Evolutionary conservation across 2,888 invertebrate species (phyloP), one percentile per base, ranked within the genome.

Genomic region (Pharmacophagus antenor): DNA sequence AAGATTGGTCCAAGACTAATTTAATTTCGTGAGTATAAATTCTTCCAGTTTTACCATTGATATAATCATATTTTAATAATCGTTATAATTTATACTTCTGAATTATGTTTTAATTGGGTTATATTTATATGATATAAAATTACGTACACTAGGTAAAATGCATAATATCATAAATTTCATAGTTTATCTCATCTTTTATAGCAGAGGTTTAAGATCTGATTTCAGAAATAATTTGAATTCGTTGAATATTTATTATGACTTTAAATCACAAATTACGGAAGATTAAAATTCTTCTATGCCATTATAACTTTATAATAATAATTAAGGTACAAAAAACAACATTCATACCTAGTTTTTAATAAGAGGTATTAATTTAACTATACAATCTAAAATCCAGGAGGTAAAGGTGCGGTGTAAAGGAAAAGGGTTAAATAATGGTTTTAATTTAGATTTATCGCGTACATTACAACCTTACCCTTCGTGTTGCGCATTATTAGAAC

Each of bases 361-460:
- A 65, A 65, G 58, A 64, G 68, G 65, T 44, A 52, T 62, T 59
- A 63, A 61, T 65, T 65, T 25, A 37, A 37, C 37, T 31, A 52
- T 56, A 56, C 44, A 53, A 48, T 67, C 67, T 65, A 70, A 64
- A 65, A 62, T 62, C 68, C 65, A 65, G 72, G 67, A 68, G 71
- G 70, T 50, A 54, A 49, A 51, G 22, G 52, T 42, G 55, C 47
- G 74, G 73, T 79, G 77, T 72, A 72, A 70, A 69, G 70, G 74
- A 71, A 75, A 82, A 84, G 85, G 83, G 82, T 84, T 79, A 72
- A 74, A 77, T 84, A 80, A 83, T 81, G 73, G 75, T 69, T 77
- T 77, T 85, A 83, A 84, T 85, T 79, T 79, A 81, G 80, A 85
- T 85, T 80, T 82, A 85, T 84, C 73, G 77, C 70, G 72, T 73